Base-by-base conservation (phyloP, 1,140 invertebrate species). In the Bombus pascuorum region DNA sequence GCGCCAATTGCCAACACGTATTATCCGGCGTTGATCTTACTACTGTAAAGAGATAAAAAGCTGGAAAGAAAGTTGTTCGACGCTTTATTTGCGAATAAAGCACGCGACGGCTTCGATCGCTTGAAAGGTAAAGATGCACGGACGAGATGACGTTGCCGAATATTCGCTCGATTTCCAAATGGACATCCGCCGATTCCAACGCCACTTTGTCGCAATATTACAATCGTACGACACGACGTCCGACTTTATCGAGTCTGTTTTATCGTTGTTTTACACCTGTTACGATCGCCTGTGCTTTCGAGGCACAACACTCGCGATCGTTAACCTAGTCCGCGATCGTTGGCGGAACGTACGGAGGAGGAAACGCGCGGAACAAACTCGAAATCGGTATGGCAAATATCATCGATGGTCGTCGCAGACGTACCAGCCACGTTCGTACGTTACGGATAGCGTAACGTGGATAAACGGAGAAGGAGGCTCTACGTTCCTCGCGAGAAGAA, bases 181-280 rank as follows among this genome's bases (percentile, higher is more conserved):
- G 47, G 47, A 18, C 15, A 6, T 53, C 18, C 47, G 47, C 0
- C 2, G 42, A 32, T 73, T 73, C 8, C 13, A 25, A 3, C 47
- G 47, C 47, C 47, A 10, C 28, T 34, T 37, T 15, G 34, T 25
- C 66, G 32, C 25, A 22, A 68, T 15, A 6, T 22, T 37, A 1
- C 32, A 0, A 68, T 66, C 68, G 9, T 5, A 37, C 9, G 18
- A 6, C 6, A 18, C 34, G 9, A 37, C 37, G 22, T 25, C 37
- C 32, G 1, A 22, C 15, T 34, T 34, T 34, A 34, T 34, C 34
- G 47, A 53, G 34, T 68, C 66, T 1, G 22, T 73, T 73, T 73
- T 73, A 73, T 73, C 72, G 42, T n/a, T 44, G 39, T 44, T 44
- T 10, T 73, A 44, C 39, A 34, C 72, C 72, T 53, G 44, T 74